Percentiles rank a stretch among this genome's conserved stretches.
phyloP scores from a whole-genome alignment of 23 tunicate genomes.

The Ciona savignyi region DNA sequence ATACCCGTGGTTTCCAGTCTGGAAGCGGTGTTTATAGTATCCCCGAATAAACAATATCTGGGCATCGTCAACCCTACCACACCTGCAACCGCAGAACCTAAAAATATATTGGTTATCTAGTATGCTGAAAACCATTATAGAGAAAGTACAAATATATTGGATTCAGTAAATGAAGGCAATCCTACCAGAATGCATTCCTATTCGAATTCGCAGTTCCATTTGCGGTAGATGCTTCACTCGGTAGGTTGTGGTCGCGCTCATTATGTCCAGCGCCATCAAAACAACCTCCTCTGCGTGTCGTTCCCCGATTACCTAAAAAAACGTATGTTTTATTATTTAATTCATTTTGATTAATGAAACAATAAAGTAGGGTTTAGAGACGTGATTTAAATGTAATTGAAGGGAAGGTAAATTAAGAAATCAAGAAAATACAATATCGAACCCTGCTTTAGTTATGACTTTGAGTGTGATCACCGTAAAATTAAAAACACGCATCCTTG shows the following conservation, averaged over 20 bases:
- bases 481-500: no score
- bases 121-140: no score
- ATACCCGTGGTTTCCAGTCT: conserved; percentile 85
- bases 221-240: conserved; percentile 69
- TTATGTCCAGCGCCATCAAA: conserved; percentile 77
- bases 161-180: neutral
- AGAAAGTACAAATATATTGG: neutral
- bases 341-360: neutral
- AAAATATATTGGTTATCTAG: neutral
- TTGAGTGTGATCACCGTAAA: no score
- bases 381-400: neutral
- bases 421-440: no score
- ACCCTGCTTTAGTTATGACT: no score
- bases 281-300: conserved; percentile 78
- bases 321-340: neutral
- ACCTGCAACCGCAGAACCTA: conserved; percentile 88
- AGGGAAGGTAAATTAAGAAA: no score
- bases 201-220: conserved; percentile 42
- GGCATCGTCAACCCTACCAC: conserved; percentile 91
- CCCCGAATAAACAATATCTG: conserved; percentile 86
- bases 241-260: conserved; percentile 76
- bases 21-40: conserved; percentile 92
- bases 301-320: conserved; percentile 64
- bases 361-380: neutral
- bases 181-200: conserved; percentile 87